These are phyloP conservation scores for Acanthopagrus latus DNA, from an alignment of 2,797 vertebrate species.

Conservation along the genomic window DNA sequence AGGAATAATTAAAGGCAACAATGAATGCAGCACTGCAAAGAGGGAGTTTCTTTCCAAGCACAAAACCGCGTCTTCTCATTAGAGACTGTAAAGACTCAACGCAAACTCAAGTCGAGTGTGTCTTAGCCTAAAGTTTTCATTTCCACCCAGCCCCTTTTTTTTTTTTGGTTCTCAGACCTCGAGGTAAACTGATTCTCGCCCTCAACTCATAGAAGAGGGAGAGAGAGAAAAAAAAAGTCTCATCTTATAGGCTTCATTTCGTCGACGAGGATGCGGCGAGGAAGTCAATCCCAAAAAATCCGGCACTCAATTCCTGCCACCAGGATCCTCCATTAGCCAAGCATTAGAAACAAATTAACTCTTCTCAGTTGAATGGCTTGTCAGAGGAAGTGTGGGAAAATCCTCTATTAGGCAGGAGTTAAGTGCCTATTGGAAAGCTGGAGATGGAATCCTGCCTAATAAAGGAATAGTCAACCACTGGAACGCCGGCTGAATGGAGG, in stretches of 20 bases:
- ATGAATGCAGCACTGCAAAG: conserved; percentile 48
- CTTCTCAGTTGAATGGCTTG: conserved; percentile 84
- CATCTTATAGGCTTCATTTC: conserved; percentile 66
- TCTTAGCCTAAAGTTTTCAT: conserved; percentile 53
- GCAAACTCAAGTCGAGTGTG: conserved; percentile 49
- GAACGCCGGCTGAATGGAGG: conserved; percentile 82
- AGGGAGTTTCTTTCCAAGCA: conserved; percentile 39
- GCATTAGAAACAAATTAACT: conserved; percentile 88
- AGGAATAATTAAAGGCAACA: conserved; percentile 67
- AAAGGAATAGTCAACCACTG: conserved; percentile 86
- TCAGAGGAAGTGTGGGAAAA: conserved; percentile 87
- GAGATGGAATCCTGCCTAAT: conserved; percentile 86
- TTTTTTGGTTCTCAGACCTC: conserved; percentile 36
- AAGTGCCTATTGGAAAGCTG: conserved; percentile 86
- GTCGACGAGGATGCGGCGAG: conserved; percentile 58
- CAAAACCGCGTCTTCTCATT: conserved; percentile 50
- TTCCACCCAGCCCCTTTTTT: conserved; percentile 30
- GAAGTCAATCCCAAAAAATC: conserved; percentile 76
- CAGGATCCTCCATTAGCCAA: conserved; percentile 85
- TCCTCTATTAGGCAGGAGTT: conserved; percentile 86
- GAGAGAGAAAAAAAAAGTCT: conserved; percentile 18
- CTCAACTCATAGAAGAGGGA: conserved; percentile 27
- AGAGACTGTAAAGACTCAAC: conserved; percentile 39
- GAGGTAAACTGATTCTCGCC: conserved; percentile 54
- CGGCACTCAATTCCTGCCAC: conserved; percentile 78